Evolutionary conservation across 2,113 vertebrate genomes (phyloP).

Genomic region (Chaetodon trifascialis): DNA sequence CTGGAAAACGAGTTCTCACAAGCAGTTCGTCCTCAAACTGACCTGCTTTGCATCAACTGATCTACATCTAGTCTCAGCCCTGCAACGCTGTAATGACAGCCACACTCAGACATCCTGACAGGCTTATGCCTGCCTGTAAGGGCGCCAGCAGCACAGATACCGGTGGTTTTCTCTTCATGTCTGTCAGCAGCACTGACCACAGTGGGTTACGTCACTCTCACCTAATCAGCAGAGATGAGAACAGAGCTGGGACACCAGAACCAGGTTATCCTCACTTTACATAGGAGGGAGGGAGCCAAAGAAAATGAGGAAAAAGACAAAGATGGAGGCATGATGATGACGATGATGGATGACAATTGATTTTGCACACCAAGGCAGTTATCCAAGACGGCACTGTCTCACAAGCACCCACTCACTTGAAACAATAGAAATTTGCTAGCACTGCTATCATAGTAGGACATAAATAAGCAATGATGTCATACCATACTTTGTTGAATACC

Average conservation of each 20-base stretch:
- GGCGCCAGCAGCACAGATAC: constrained; percentile 35
- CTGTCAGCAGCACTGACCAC: constrained; percentile 49
- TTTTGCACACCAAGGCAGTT: not conserved
- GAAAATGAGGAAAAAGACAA: not conserved
- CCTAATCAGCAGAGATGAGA: constrained; percentile 44
- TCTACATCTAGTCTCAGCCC: not conserved
- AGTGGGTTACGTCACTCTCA: constrained; percentile 48
- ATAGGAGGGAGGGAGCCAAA: not conserved
- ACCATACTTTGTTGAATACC: too few relatives aligned
- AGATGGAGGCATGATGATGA: not conserved
- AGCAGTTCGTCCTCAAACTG: constrained; percentile 21
- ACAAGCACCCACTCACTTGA: not conserved
- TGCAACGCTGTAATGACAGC: constrained; percentile 20
- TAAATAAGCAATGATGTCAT: too few relatives aligned
- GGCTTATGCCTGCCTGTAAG: constrained; percentile 8
- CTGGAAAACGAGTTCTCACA: not conserved
- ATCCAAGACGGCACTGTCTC: not conserved
- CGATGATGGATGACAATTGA: not conserved
- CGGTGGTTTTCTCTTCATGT: constrained; percentile 25
- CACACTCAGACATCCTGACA: constrained; percentile 21
- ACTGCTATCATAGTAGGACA: too few relatives aligned
- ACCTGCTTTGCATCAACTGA: constrained; percentile 6
- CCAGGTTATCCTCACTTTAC: constrained; percentile 11
- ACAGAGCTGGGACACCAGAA: constrained; percentile 23
- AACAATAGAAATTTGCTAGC: not conserved